phyloP scores from a whole-genome alignment of 2,888 invertebrate species.

The Oxytorus armatus region DNA sequence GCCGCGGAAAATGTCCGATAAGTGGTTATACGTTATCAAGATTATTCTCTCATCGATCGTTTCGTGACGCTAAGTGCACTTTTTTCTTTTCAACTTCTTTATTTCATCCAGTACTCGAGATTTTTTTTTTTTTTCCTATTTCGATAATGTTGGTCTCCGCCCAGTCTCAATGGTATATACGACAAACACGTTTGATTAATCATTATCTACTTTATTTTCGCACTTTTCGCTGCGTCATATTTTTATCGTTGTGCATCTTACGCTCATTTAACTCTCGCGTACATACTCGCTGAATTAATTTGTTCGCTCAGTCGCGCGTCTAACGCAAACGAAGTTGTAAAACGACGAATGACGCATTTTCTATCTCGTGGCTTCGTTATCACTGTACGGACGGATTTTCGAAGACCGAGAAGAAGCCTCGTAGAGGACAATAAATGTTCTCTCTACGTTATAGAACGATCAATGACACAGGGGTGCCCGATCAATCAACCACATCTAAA shows the following conservation, averaged over 20 bases:
- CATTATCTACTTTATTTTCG: not conserved
- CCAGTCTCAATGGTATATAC: slow-evolving; percentile 8
- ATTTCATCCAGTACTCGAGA: not conserved
- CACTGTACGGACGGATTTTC: no score
- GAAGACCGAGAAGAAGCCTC: no score
- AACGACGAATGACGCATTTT: slow-evolving; percentile 5
- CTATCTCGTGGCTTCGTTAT: no score
- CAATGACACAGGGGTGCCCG: no score
- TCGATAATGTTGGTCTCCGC: not conserved
- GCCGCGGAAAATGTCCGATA: slow-evolving; percentile 28
- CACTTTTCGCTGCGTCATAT: not conserved
- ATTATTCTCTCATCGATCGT: slow-evolving; percentile 52
- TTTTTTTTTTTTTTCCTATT: not conserved
- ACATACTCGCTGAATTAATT: slow-evolving; percentile 1
- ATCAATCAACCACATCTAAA: no score
- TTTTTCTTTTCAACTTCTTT: not conserved
- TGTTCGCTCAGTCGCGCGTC: not conserved
- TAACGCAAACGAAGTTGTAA: not conserved
- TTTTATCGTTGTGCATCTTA: not conserved
- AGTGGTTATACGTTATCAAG: slow-evolving; percentile 56
- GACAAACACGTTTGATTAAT: not conserved
- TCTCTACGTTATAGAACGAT: no score
- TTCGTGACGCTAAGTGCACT: not conserved
- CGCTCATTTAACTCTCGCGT: not conserved
- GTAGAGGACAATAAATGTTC: no score